phyloP scores from a whole-genome alignment of 2,113 vertebrate species.

The Bettongia penicillata region DNA sequence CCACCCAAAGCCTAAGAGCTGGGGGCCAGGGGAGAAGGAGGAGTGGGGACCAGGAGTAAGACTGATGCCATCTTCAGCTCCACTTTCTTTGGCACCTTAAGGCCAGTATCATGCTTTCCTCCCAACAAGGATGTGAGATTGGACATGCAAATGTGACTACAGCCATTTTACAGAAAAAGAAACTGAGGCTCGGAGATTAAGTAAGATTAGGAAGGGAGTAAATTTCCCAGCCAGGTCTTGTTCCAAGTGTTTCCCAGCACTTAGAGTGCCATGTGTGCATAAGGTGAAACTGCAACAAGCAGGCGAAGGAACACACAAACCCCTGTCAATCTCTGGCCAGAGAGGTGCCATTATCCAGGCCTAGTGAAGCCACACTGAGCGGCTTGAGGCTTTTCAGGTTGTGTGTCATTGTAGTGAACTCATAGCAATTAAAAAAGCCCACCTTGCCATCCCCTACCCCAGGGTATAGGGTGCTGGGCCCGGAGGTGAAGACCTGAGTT shows the following conservation, averaged over 20 bases:
- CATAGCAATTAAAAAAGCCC: not conserved
- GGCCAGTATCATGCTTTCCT: no score
- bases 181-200: no score
- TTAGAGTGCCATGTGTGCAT: not conserved
- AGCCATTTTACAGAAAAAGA: not conserved
- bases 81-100: not conserved
- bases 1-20: not conserved
- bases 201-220: not conserved
- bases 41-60: not conserved
- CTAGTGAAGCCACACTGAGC: not conserved
- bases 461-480: not conserved
- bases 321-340: not conserved
- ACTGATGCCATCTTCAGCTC: not conserved
- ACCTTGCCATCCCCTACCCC: not conserved
- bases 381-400: not conserved
- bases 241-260: no score
- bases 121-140: not conserved
- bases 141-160: not conserved
- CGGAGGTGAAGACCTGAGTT: no score
- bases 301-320: not conserved
- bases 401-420: no score
- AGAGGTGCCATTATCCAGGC: not conserved
- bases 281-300: not conserved
- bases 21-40: not conserved
- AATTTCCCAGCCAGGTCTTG: not conserved